Evolutionary conservation across 2,888 invertebrate species (phyloP).

Genomic region (Cheilosia vulpina): DNA sequence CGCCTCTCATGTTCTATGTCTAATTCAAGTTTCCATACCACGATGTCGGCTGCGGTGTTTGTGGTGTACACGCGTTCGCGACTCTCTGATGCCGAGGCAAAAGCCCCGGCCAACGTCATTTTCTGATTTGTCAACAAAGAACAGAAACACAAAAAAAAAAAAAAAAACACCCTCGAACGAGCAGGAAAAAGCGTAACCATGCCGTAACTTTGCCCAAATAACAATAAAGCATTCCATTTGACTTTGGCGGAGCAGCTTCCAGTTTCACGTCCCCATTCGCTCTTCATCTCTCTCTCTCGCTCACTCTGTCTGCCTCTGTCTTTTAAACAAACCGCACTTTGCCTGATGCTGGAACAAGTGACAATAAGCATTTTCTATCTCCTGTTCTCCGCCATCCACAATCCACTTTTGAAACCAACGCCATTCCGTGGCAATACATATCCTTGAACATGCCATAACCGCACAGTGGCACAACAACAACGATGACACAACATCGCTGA

Average conservation of each 20-base stretch:
- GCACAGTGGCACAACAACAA: conserved; percentile 60
- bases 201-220: conserved; percentile 62
- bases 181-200: conserved; percentile 49
- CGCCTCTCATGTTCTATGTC: conserved; percentile 40
- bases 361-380: conserved; percentile 64
- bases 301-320: conserved; percentile 18
- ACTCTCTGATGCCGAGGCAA: conserved; percentile 37
- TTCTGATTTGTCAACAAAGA: conserved; percentile 34
- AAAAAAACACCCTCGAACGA: neutral
- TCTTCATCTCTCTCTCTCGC: neutral
- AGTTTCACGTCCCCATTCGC: neutral
- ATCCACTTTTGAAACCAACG: conserved; percentile 11
- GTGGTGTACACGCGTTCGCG: conserved; percentile 66
- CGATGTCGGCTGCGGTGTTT: conserved; percentile 65
- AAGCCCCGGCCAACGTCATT: conserved; percentile 29
- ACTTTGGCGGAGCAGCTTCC: conserved; percentile 34
- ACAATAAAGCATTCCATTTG: conserved; percentile 74
- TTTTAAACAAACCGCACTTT: conserved; percentile 67
- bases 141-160: neutral
- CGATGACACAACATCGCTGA: conserved; percentile 55
- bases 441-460: conserved; percentile 61
- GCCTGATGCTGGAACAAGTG: conserved; percentile 69
- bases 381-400: conserved; percentile 5
- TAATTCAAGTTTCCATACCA: conserved; percentile 61
- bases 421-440: conserved; percentile 53